Conservation (phyloP, 2,113 vertebrate genomes). For the Seriola aureovittata region DNA sequence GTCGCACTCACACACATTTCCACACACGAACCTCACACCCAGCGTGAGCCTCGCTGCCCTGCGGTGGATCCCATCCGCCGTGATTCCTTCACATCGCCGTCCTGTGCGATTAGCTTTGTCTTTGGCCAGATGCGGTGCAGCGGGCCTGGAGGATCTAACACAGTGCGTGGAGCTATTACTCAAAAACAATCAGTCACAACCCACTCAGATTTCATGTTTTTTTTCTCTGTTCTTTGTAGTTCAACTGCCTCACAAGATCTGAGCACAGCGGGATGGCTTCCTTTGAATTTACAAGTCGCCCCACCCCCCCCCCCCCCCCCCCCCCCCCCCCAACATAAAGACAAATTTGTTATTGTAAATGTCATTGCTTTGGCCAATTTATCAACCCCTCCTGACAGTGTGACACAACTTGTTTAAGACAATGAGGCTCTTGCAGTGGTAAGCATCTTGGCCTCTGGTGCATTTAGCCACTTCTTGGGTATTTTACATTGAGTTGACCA, state of each 20-base stretch:
- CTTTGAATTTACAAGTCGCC: slow-evolving; percentile 35
- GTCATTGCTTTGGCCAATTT: slow-evolving; percentile 53
- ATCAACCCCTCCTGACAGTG: slow-evolving; percentile 48
- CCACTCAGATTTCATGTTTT: slow-evolving; percentile 57
- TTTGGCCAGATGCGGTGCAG: slow-evolving; percentile 71
- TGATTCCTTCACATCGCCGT: slow-evolving; percentile 75
- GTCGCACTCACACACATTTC: slow-evolving; percentile 40
- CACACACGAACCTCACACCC: slow-evolving; percentile 74
- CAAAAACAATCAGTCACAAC: slow-evolving; percentile 77
- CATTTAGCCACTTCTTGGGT: slow-evolving; percentile 24
- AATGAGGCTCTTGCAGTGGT: slow-evolving; percentile 41
- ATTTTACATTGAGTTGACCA: slow-evolving; percentile 34
- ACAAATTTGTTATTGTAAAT: slow-evolving; percentile 57
- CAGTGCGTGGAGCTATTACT: slow-evolving; percentile 70
- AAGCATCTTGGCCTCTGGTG: slow-evolving; percentile 40
- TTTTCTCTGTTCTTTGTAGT: slow-evolving; percentile 40
- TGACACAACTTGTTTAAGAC: slow-evolving; percentile 57
- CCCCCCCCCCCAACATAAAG: slow-evolving; percentile 37
- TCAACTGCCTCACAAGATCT: slow-evolving; percentile 51
- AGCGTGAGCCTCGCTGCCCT: slow-evolving; percentile 70
- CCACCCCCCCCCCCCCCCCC: not conserved
- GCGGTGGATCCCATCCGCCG: slow-evolving; percentile 63
- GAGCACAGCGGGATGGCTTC: slow-evolving; percentile 49
- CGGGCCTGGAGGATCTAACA: slow-evolving; percentile 73
- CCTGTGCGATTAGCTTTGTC: slow-evolving; percentile 76